phyloP scores from a whole-genome alignment of 1,140 invertebrate species.

The Drosophila kurseongensis region DNA sequence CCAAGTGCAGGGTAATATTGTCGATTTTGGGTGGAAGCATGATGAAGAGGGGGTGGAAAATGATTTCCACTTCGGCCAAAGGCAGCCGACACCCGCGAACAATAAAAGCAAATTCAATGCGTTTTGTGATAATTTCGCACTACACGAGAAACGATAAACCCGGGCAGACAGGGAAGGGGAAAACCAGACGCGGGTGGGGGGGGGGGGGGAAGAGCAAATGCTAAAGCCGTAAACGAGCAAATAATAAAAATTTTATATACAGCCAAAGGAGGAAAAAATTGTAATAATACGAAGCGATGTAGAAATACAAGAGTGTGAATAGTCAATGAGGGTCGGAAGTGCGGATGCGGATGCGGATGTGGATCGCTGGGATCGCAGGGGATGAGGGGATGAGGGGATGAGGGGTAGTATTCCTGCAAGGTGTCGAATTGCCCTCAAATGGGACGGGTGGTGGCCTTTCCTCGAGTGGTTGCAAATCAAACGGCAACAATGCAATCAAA shows the following conservation, averaged over 20 bases:
- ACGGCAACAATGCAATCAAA: conserved; percentile 80
- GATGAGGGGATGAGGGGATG: neutral
- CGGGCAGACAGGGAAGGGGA: conserved; percentile 14
- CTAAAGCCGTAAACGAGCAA: conserved; percentile 72
- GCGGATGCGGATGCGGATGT: conserved; percentile 20
- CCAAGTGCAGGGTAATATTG: neutral
- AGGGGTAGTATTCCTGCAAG: conserved; percentile 25
- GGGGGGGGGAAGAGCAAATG: conserved; percentile 12
- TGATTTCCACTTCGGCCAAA: conserved; percentile 27
- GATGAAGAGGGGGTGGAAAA: conserved; percentile 22
- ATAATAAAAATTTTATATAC: conserved; percentile 74
- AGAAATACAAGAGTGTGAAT: conserved; percentile 79
- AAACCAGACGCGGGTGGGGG: conserved; percentile 1
- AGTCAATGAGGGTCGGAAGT: conserved; percentile 69
- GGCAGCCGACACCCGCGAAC: conserved; percentile 56
- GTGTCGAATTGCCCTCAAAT: conserved; percentile 35
- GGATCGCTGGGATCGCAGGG: conserved; percentile 15
- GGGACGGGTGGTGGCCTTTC: conserved; percentile 16
- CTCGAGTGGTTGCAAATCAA: conserved; percentile 63
- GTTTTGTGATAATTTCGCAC: conserved; percentile 79
- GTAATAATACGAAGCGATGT: conserved; percentile 37
- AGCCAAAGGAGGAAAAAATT: conserved; percentile 46
- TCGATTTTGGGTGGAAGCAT: neutral
- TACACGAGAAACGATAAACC: conserved; percentile 63
- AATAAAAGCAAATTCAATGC: conserved; percentile 82